phyloP scores from a whole-genome alignment of 2,888 invertebrate species.

The Elgonia sp. region DNA sequence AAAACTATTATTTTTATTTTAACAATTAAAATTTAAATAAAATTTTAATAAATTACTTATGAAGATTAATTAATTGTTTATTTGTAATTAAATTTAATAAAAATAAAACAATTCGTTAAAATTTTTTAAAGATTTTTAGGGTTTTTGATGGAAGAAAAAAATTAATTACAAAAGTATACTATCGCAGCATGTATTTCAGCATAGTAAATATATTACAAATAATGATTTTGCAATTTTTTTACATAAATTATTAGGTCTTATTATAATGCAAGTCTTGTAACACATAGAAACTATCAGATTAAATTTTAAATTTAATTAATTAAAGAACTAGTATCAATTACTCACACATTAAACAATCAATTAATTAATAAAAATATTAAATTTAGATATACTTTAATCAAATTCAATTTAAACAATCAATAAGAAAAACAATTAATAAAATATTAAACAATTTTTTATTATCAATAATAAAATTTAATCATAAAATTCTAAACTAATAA shows the following conservation, averaged over 20 bases:
- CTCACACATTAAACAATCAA: too few species aligned
- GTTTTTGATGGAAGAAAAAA: slow-evolving; percentile 3
- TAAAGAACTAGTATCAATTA: background rate
- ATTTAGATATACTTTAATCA: background rate
- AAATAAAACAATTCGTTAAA: background rate
- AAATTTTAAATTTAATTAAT: background rate
- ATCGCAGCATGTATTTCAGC: slow-evolving; percentile 44
- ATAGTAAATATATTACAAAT: slow-evolving; percentile 55
- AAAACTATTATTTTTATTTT: too few species aligned
- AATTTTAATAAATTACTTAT: too few species aligned
- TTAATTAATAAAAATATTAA: background rate
- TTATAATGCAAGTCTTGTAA: slow-evolving; percentile 18
- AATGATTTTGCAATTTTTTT: background rate
- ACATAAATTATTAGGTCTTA: background rate
- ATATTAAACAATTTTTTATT: background rate
- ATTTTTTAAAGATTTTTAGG: too few species aligned
- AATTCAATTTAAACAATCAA: background rate
- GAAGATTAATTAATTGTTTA: background rate
- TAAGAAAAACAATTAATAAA: background rate
- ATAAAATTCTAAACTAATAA: too few species aligned
- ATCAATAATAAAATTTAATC: background rate
- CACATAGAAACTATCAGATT: background rate
- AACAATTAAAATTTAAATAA: too few species aligned
- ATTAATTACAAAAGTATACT: slow-evolving; percentile 26
- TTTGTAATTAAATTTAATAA: background rate